Conservation (phyloP, 1,140 invertebrate genomes). For the Archegozetes longisetosus region DNA sequence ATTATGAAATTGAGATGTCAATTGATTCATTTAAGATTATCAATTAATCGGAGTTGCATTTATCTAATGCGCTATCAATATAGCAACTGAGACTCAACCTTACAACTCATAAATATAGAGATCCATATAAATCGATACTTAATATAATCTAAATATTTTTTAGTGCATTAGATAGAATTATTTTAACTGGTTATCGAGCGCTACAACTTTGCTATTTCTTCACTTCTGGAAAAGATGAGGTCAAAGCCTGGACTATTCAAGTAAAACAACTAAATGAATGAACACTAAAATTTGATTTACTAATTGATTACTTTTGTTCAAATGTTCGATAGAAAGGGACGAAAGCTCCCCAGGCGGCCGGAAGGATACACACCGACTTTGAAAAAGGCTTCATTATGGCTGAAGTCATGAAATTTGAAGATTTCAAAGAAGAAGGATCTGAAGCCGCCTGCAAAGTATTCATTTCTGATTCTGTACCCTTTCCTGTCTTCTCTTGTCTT, state of each 20-base stretch:
- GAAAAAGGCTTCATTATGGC: slow-evolving; percentile 99
- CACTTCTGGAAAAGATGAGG: slow-evolving; percentile 87
- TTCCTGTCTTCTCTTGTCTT: not conserved
- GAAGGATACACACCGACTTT: slow-evolving; percentile 96
- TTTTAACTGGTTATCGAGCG: slow-evolving; percentile 89
- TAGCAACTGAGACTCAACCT: too few species aligned
- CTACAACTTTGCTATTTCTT: slow-evolving; percentile 89
- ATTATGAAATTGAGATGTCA: too few species aligned
- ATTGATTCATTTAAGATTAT: too few species aligned
- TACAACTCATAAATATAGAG: too few species aligned
- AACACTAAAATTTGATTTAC: slow-evolving; percentile 2
- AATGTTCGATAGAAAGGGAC: slow-evolving; percentile 58
- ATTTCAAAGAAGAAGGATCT: slow-evolving; percentile 89
- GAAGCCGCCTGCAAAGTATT: slow-evolving; percentile 68
- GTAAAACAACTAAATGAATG: slow-evolving; percentile 35
- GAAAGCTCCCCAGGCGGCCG: slow-evolving; percentile 95
- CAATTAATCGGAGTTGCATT: too few species aligned
- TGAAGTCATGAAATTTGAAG: slow-evolving; percentile 95
- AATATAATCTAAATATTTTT: not conserved
- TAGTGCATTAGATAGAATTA: slow-evolving; percentile 89
- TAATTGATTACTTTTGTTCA: slow-evolving; percentile 2
- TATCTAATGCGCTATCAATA: too few species aligned
- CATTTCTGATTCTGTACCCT: not conserved
- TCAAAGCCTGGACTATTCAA: slow-evolving; percentile 98
- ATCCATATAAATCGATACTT: too few species aligned